A percentile compares a stretch with the other conserved stretches of the same genome.
Conservation (phyloP, 2,888 invertebrate species). For the Notocelia uddmanniana region DNA sequence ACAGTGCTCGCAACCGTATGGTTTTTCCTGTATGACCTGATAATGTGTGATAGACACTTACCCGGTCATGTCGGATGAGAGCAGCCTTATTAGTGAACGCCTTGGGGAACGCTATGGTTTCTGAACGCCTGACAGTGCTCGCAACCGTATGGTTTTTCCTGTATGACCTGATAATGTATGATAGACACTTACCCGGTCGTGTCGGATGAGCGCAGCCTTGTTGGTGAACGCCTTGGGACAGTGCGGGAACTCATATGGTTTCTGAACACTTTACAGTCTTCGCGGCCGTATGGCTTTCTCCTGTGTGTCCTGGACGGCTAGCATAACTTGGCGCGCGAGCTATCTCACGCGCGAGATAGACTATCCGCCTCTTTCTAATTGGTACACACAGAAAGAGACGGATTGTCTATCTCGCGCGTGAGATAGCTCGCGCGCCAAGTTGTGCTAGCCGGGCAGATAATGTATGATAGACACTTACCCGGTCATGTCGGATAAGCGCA, state of each 20-base stretch:
- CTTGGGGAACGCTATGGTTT: neutral
- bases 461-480: slow-evolving; percentile 52
- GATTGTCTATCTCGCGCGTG: too few species aligned
- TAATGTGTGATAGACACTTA: neutral
- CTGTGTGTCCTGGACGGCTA: too few species aligned
- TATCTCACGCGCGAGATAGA: too few species aligned
- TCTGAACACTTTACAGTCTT: neutral
- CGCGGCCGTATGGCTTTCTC: neutral
- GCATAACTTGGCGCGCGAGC: too few species aligned
- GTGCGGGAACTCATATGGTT: slow-evolving; percentile 56
- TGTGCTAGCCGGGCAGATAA: neutral
- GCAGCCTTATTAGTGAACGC: neutral
- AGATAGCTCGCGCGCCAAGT: too few species aligned
- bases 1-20: neutral
- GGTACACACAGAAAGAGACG: too few species aligned
- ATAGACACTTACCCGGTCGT: slow-evolving; percentile 64
- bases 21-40: neutral
- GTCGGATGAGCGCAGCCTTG: slow-evolving; percentile 60
- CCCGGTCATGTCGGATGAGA: neutral
- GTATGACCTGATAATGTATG: neutral
- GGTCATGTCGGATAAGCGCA: slow-evolving; percentile 67
- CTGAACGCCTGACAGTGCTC: neutral
- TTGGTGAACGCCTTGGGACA: slow-evolving; percentile 58
- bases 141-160: neutral
- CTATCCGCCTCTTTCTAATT: too few species aligned